These are phyloP conservation scores for Epizoanthus stellaris DNA, from an alignment of 92 coral and sea anemone species.

Conservation along the genomic window DNA sequence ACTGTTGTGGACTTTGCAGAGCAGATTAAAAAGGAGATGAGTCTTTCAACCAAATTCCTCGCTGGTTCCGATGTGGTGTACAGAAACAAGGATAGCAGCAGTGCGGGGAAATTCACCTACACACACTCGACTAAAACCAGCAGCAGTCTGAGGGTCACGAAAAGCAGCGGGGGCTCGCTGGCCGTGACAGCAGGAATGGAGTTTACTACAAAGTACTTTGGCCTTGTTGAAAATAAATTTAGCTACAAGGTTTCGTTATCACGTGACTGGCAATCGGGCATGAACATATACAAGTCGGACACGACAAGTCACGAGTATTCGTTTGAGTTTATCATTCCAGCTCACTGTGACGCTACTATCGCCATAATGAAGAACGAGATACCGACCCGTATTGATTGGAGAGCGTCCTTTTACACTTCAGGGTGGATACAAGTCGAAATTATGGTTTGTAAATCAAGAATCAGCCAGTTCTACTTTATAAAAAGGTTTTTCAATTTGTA, in stretches of 20 bases:
- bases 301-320: not conserved
- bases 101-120: not conserved
- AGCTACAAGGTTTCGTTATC: not conserved
- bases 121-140: not conserved
- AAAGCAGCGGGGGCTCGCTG: not conserved
- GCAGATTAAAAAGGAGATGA: not conserved
- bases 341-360: not conserved
- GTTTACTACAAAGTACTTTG: slow-evolving; percentile 13
- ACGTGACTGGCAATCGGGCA: not conserved
- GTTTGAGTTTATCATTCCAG: not conserved
- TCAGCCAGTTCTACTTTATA: no score
- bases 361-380: slow-evolving; percentile 7
- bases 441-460: not conserved
- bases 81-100: not conserved
- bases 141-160: not conserved
- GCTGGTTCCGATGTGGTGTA: slow-evolving; percentile 1
- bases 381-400: slow-evolving; percentile 23
- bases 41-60: not conserved
- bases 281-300: not conserved
- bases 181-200: not conserved
- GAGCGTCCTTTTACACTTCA: slow-evolving; percentile 11
- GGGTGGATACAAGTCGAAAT: slow-evolving; percentile 1
- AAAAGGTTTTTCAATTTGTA: no score
- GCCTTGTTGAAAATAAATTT: slow-evolving; percentile 1
- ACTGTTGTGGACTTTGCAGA: not conserved